Percentiles rank a stretch among this genome's conserved stretches.
phyloP scores from a whole-genome alignment of 2,797 vertebrate genomes.

The Phoeniculus purpureus region DNA sequence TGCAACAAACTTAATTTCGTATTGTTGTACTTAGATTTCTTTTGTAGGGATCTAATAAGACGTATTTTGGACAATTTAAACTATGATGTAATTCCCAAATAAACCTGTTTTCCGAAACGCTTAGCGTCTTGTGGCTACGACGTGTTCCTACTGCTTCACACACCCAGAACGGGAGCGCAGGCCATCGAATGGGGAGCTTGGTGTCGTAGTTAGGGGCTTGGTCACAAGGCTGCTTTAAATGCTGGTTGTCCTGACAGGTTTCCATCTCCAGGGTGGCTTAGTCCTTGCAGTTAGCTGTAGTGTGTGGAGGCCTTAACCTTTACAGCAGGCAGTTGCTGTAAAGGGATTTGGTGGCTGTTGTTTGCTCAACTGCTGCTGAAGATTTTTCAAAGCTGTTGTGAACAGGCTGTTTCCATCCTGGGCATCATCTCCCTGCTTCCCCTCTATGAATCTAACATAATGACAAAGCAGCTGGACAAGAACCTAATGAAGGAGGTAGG shows the following conservation, averaged over 20 bases:
- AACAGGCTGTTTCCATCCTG: not conserved
- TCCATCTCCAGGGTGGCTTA: not conserved
- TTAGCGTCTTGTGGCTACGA: slow-evolving; percentile 2
- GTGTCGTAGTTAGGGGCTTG: not conserved
- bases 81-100: slow-evolving; percentile 79
- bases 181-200: not conserved
- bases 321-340: not conserved
- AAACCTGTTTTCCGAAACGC: slow-evolving; percentile 79
- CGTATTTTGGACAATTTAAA: slow-evolving; percentile 91
- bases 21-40: slow-evolving; percentile 84
- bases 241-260: not conserved
- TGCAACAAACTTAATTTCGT: slow-evolving; percentile 87
- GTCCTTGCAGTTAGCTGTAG: not conserved
- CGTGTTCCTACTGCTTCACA: not conserved
- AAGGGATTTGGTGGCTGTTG: not conserved
- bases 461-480: not conserved
- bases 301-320: not conserved
- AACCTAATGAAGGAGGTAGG: not conserved
- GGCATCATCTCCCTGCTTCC: not conserved
- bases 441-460: not conserved
- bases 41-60: slow-evolving; percentile 89
- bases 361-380: not conserved
- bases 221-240: not conserved
- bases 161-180: not conserved
- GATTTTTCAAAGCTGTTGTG: not conserved